Conservation (phyloP, 2,113 vertebrate species). For the Paralichthys olivaceus region DNA sequence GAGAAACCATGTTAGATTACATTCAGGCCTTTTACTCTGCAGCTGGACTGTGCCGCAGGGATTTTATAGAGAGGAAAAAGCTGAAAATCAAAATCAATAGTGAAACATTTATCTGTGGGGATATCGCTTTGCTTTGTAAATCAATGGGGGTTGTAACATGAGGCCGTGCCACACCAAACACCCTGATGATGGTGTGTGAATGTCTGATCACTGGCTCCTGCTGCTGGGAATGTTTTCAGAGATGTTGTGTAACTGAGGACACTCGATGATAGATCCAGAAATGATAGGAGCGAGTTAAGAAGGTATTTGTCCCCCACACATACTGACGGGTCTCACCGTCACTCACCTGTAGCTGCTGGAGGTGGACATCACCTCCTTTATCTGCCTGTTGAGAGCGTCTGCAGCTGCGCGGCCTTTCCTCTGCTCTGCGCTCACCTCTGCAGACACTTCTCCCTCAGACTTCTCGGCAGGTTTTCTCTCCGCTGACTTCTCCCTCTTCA, state of each 20-base stretch:
- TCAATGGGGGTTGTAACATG: slow-evolving; percentile 42
- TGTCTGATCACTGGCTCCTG: not conserved
- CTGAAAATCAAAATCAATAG: slow-evolving; percentile 54
- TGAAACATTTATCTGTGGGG: slow-evolving; percentile 44
- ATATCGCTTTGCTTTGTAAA: slow-evolving; percentile 34
- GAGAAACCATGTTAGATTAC: slow-evolving; percentile 43
- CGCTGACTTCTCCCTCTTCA: slow-evolving; percentile 68
- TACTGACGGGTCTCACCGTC: too few relatives aligned
- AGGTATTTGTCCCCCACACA: not conserved
- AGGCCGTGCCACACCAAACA: slow-evolving; percentile 19
- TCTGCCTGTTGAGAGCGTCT: slow-evolving; percentile 93
- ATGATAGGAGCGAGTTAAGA: too few relatives aligned
- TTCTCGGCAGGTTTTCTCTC: slow-evolving; percentile 62
- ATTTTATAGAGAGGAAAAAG: slow-evolving; percentile 16
- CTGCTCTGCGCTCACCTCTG: slow-evolving; percentile 62
- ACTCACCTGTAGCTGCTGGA: slow-evolving; percentile 92
- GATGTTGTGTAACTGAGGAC: not conserved
- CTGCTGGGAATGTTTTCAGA: not conserved
- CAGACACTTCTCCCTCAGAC: slow-evolving; percentile 46
- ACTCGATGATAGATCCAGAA: too few relatives aligned
- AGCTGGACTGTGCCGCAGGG: slow-evolving; percentile 23
- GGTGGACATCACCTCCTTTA: slow-evolving; percentile 89
- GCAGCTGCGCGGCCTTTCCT: slow-evolving; percentile 87
- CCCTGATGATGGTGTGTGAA: not conserved
- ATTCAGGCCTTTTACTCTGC: slow-evolving; percentile 37